Conservation (phyloP, 2,888 invertebrate genomes). For the Drosophila villosipedis region DNA sequence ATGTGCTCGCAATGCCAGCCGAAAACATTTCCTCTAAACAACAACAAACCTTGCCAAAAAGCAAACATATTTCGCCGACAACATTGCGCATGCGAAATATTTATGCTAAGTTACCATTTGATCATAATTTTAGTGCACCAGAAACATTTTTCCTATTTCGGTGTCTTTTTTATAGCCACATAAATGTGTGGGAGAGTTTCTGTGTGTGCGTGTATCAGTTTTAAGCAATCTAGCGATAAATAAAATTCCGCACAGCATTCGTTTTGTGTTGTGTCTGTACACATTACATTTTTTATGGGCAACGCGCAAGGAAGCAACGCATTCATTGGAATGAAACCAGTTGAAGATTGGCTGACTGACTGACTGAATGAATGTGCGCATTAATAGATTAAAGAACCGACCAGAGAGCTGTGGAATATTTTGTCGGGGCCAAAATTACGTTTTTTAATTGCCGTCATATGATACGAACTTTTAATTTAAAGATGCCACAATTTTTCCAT, state of each 20-base stretch:
- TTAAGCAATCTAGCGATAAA: constrained; percentile 62
- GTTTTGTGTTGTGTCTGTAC: constrained; percentile 3
- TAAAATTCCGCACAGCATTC: constrained; percentile 43
- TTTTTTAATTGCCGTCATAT: constrained; percentile 55
- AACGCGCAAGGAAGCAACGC: constrained; percentile 66
- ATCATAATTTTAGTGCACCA: constrained; percentile 64
- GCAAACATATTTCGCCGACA: constrained; percentile 19
- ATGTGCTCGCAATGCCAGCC: constrained; percentile 11
- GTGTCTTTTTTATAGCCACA: constrained; percentile 51
- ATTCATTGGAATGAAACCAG: constrained; percentile 64
- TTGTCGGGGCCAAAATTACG: constrained; percentile 22
- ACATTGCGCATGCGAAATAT: constrained; percentile 37
- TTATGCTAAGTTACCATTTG: constrained; percentile 59
- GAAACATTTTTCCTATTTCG: constrained; percentile 31
- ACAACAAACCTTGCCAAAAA: constrained; percentile 38
- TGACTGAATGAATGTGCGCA: constrained; percentile 25
- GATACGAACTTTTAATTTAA: constrained; percentile 31
- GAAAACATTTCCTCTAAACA: constrained; percentile 30
- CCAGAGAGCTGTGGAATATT: constrained; percentile 41
- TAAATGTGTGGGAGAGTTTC: constrained; percentile 21
- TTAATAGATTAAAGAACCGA: constrained; percentile 65
- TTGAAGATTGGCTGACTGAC: constrained; percentile 15
- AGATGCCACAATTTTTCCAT: constrained; percentile 26
- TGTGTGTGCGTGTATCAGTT: constrained; percentile 13
- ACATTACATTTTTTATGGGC: constrained; percentile 51